Evolutionary conservation across 2,113 vertebrate species (phyloP).

Genomic region (Spea bombifrons): DNA sequence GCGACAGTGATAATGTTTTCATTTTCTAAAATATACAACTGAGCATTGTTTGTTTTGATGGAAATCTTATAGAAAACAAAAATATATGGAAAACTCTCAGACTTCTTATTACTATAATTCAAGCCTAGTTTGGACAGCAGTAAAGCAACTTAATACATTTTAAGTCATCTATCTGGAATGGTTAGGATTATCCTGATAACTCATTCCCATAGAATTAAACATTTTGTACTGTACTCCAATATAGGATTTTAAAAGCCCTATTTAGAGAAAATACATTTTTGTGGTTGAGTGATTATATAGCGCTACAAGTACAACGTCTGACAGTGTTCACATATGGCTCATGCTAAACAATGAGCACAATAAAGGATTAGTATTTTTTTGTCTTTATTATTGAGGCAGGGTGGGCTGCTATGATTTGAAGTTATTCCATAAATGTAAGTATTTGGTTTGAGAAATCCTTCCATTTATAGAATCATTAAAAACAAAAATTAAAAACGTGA

Average conservation of each 20-base stretch:
- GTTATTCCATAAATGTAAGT: not conserved
- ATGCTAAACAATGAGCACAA: constrained; percentile 15
- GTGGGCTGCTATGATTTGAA: not conserved
- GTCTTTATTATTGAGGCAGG: not conserved
- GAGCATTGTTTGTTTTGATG: too few species aligned
- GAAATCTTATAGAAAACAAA: too few species aligned
- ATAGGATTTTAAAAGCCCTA: constrained; percentile 26
- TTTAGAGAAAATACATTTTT: constrained; percentile 24
- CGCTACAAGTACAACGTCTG: constrained; percentile 15
- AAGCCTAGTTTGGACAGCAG: constrained; percentile 1
- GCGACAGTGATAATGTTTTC: too few species aligned
- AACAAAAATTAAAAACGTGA: too few species aligned
- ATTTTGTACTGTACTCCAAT: constrained; percentile 14
- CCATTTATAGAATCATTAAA: too few species aligned
- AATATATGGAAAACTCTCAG: too few species aligned
- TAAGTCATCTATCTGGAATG: constrained; percentile 6
- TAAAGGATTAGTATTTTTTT: not conserved
- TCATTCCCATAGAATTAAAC: constrained; percentile 4
- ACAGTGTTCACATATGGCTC: not conserved
- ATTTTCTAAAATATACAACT: too few species aligned
- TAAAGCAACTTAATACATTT: constrained; percentile 15
- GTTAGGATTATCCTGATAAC: constrained; percentile 21
- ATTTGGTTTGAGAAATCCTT: not conserved
- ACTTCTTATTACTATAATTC: not conserved
- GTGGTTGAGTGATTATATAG: constrained; percentile 21